Evolutionary conservation across 2,888 invertebrate species (phyloP).

Genomic region (Mamestra brassicae): DNA sequence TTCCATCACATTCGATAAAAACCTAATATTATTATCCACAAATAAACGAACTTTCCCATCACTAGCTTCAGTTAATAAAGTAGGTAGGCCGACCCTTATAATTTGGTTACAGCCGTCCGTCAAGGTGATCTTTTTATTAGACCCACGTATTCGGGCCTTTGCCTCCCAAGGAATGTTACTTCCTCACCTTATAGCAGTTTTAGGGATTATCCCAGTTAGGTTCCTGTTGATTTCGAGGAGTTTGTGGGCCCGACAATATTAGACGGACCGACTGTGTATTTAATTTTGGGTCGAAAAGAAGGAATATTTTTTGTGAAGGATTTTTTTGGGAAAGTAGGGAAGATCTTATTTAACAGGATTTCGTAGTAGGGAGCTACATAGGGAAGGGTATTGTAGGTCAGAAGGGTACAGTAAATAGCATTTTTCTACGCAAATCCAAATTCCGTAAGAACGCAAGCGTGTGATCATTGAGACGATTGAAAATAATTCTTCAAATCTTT

Average conservation of each 20-base stretch:
- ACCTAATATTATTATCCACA: slow-evolving; percentile 6
- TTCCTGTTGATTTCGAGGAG: slow-evolving; percentile 25
- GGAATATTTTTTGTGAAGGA: neutral
- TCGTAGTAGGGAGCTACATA: neutral
- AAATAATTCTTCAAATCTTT: neutral
- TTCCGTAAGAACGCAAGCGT: neutral
- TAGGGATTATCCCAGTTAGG: slow-evolving; percentile 30
- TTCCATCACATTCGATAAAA: slow-evolving; percentile 4
- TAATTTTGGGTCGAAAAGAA: slow-evolving; percentile 22
- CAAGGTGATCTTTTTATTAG: slow-evolving; percentile 53
- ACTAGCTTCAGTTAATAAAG: slow-evolving; percentile 44
- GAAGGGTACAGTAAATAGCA: neutral
- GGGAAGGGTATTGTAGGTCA: neutral
- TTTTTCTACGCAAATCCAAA: neutral
- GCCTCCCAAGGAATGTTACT: slow-evolving; percentile 14
- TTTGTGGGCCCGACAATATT: slow-evolving; percentile 19
- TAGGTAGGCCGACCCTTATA: slow-evolving; percentile 39
- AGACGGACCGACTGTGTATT: slow-evolving; percentile 1
- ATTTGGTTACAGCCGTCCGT: slow-evolving; percentile 53
- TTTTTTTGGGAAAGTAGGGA: neutral
- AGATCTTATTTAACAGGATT: neutral
- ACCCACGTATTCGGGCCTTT: slow-evolving; percentile 17
- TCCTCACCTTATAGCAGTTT: slow-evolving; percentile 39
- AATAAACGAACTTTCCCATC: slow-evolving; percentile 16
- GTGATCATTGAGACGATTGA: neutral